Evolutionary conservation across 2,113 vertebrate genomes (phyloP).

Genomic region (Tachysurus vachellii): DNA sequence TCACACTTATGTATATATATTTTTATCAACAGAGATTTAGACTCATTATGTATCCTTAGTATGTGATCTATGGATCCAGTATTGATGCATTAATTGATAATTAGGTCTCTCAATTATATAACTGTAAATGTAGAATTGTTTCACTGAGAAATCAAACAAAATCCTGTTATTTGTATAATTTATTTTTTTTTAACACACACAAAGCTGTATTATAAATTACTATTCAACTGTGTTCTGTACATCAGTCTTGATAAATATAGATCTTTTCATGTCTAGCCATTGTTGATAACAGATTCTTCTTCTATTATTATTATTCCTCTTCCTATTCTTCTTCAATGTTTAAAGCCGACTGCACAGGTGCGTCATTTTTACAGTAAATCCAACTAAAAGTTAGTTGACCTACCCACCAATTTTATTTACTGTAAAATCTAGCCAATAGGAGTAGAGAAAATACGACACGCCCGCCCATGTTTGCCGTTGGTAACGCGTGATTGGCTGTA

Average conservation of each 20-base stretch:
- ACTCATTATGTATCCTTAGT: no score
- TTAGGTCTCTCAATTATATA: no score
- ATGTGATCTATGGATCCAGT: no score
- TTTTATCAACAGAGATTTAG: no score
- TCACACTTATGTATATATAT: no score
- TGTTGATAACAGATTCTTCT: neutral
- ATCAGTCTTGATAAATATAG: neutral
- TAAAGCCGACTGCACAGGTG: neutral
- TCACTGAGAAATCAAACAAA: no score
- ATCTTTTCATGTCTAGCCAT: neutral
- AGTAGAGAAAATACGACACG: neutral
- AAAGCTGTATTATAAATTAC: neutral
- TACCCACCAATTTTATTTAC: neutral
- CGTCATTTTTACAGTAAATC: no score
- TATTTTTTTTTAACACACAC: no score
- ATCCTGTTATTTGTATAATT: no score
- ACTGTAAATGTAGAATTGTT: no score
- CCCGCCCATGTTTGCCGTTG: neutral
- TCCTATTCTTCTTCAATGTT: neutral
- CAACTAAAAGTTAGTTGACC: neutral
- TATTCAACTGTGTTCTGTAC: neutral
- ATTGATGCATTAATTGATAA: no score
- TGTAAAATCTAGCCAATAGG: neutral
- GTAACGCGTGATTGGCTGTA: neutral
- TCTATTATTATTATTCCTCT: neutral